Conservation (phyloP, 2,888 invertebrate genomes). For the Tachystola acroxantha region DNA sequence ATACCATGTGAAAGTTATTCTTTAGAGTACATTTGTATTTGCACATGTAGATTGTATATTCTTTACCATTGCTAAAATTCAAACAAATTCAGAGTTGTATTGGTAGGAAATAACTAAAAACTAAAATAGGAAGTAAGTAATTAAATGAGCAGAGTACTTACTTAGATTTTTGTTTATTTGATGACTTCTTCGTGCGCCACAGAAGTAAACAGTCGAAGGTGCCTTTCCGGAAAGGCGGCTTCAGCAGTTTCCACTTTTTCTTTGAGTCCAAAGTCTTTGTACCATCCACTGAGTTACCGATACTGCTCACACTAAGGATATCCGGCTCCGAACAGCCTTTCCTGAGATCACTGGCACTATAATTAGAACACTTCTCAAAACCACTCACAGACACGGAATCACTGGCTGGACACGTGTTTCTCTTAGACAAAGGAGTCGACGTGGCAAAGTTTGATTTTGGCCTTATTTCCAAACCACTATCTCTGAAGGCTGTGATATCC, state of each 20-base stretch:
- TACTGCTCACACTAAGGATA: slow-evolving; percentile 46
- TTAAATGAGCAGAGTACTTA: slow-evolving; percentile 28
- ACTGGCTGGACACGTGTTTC: slow-evolving; percentile 51
- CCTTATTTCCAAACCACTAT: slow-evolving; percentile 53
- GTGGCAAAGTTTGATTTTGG: slow-evolving; percentile 46
- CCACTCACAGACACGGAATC: slow-evolving; percentile 47
- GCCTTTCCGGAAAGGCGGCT: slow-evolving; percentile 57
- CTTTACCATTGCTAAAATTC: no score
- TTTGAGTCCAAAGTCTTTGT: slow-evolving; percentile 50
- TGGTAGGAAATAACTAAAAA: no score
- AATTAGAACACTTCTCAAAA: slow-evolving; percentile 56
- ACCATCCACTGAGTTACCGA: slow-evolving; percentile 34
- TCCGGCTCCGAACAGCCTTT: slow-evolving; percentile 64
- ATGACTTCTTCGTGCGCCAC: slow-evolving; percentile 60
- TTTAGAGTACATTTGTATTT: no score
- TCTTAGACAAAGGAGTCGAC: slow-evolving; percentile 58
- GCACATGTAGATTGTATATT: no score
- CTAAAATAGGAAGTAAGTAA: no score
- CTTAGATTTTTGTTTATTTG: slow-evolving; percentile 45
- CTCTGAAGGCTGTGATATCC: slow-evolving; percentile 37
- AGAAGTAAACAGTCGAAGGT: slow-evolving; percentile 62
- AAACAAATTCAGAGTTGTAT: no score
- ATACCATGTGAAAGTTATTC: no score
- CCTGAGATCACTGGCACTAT: slow-evolving; percentile 45
- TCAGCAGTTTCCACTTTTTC: slow-evolving; percentile 58